phyloP scores from a whole-genome alignment of 2,113 vertebrate genomes.

The Gambusia holbrooki region DNA sequence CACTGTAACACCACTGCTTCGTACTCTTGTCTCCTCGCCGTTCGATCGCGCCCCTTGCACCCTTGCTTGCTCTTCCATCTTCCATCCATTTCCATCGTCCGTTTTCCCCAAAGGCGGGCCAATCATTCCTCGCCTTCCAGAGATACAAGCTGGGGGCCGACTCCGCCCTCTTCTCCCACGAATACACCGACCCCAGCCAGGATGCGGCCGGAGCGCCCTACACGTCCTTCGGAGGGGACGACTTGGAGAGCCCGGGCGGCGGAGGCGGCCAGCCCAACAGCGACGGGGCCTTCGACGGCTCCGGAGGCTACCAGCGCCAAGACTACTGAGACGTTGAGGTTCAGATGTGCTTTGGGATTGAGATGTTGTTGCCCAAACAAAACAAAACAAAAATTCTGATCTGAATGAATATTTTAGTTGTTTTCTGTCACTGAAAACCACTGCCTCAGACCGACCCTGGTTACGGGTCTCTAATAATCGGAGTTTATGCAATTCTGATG shows the following conservation, averaged over 20 bases:
- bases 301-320: conserved; percentile 91
- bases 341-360: background rate
- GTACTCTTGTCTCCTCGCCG: background rate
- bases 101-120: conserved; percentile 82
- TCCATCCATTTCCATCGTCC: background rate
- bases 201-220: conserved; percentile 87
- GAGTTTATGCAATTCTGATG: background rate
- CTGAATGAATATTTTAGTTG: conserved; percentile 6
- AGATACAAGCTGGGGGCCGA: conserved; percentile 93
- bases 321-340: conserved; percentile 83
- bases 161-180: conserved; percentile 97
- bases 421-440: conserved; percentile 19
- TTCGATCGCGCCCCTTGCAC: conserved; percentile 9
- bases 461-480: background rate
- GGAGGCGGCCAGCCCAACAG: conserved; percentile 78
- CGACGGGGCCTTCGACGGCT: conserved; percentile 82
- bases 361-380: conserved; percentile 21
- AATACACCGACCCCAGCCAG: conserved; percentile 96
- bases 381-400: background rate
- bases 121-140: conserved; percentile 92
- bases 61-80: background rate
- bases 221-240: conserved; percentile 87
- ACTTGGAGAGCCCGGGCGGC: conserved; percentile 76
- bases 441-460: background rate
- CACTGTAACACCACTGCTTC: conserved; percentile 47